Conservation (phyloP, 2,888 invertebrate species). For the Orchesella flavescens region DNA sequence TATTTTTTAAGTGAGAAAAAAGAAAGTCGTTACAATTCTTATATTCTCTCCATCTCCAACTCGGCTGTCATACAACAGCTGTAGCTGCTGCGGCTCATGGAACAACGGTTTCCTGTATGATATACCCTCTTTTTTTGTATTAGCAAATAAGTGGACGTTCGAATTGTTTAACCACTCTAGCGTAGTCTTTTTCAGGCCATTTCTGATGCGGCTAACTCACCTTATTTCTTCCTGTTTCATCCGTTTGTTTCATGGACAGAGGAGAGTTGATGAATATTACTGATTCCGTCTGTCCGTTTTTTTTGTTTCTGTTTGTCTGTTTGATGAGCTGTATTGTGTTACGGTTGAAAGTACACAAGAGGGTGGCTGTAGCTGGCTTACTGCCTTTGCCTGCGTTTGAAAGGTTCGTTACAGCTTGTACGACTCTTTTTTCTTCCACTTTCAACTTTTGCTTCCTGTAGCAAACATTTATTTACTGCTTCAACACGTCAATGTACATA, state of each 20-base stretch:
- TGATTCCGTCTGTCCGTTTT: background rate
- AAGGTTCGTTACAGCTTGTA: no score
- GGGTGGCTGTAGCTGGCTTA: no score
- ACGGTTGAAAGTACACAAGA: background rate
- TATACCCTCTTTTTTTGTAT: background rate
- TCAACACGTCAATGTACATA: no score
- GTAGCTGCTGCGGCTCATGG: background rate
- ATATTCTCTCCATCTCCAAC: background rate
- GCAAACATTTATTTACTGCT: no score
- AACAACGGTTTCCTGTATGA: background rate
- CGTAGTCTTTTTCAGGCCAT: background rate
- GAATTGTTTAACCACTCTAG: background rate
- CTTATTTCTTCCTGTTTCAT: background rate
- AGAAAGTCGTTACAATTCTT: background rate
- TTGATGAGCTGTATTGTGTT: background rate
- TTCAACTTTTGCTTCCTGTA: no score
- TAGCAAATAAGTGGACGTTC: background rate
- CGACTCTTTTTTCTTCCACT: no score
- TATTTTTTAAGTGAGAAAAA: background rate
- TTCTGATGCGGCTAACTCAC: background rate
- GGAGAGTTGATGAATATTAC: background rate
- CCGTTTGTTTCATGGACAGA: background rate
- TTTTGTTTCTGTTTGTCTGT: conserved; percentile 8
- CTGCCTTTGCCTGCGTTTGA: no score
- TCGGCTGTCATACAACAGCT: no score